A percentile compares a stretch with the other conserved stretches of the same genome.
phyloP scores from a whole-genome alignment of 2,797 vertebrate genomes.

The Enteromius fasciolatus region DNA sequence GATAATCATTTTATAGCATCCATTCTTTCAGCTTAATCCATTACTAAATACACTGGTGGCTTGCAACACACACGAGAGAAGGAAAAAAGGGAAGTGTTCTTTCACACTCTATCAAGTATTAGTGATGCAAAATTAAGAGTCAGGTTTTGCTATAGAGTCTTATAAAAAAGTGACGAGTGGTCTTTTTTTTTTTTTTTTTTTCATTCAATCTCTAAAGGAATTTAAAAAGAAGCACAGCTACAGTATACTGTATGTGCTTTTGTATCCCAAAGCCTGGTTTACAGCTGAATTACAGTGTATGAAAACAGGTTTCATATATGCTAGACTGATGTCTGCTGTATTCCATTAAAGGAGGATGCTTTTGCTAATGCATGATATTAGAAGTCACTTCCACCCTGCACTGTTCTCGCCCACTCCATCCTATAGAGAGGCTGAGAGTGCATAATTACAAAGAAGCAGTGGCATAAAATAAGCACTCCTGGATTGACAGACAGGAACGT shows the following conservation, averaged over 20 bases:
- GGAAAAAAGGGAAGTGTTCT: slow-evolving; percentile 4
- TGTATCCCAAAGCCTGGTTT: slow-evolving; percentile 14
- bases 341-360: slow-evolving; percentile 30
- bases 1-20: slow-evolving; percentile 48
- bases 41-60: slow-evolving; percentile 39
- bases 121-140: slow-evolving; percentile 2
- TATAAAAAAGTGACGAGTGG: background rate
- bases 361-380: slow-evolving; percentile 27
- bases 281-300: background rate
- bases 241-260: slow-evolving; percentile 1
- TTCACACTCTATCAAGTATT: slow-evolving; percentile 20
- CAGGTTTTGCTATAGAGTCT: background rate
- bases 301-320: slow-evolving; percentile 15
- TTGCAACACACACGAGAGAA: slow-evolving; percentile 31
- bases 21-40: slow-evolving; percentile 43
- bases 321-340: slow-evolving; percentile 16
- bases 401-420: slow-evolving; percentile 31
- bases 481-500: slow-evolving; percentile 16
- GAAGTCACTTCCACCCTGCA: slow-evolving; percentile 30
- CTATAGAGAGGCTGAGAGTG: slow-evolving; percentile 25
- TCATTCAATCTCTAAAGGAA: background rate
- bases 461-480: slow-evolving; percentile 37
- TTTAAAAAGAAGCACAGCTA: background rate
- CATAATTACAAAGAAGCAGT: slow-evolving; percentile 49
- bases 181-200: background rate